Evolutionary conservation across 2,888 invertebrate species (phyloP), one percentile per base, ranked within the genome.

Genomic region (Electrophaes corylata): DNA sequence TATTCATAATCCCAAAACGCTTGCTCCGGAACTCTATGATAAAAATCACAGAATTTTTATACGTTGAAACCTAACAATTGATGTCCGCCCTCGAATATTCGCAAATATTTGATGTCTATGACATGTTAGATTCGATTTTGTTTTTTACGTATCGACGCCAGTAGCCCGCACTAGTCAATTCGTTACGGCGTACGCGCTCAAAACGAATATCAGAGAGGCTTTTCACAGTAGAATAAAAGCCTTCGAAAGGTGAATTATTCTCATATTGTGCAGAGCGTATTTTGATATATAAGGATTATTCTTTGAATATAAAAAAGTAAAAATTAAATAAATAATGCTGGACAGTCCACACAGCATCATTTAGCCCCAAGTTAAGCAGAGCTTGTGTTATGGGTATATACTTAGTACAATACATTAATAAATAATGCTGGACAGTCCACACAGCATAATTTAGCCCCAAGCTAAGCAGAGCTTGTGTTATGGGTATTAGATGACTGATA

Each of bases 131-230:
- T 44, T 55, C 47, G 26, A 47, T 51, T 60, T 51, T 52, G 44
- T 57, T 55, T 51, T 57, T 62, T 49, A 48, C 44, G 50, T 48
- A 53, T 53, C 53, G 39, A 23, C 49, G 43, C 49, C 55, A 55
- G 59, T 78, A 75, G 71, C 79, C 76, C 72, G 70, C 70, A 65
- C 72, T 72, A 75, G 78, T 82, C 81, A 79, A 80, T 84, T 86
- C 76, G 81, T 83, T 85, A 73, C 77, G 70, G 67, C 67, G 69
- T 72, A 73, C 76, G 78, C 76, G 67, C 71, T 67, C 71, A 69
- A 70, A 75, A 70, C 73, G 76, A 74, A 72, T 81, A 79, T 74
- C 65, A 64, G 75, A 73, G 65, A 37, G 65, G 66, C 46, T 69
- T 71, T 67, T 60, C 49, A 55, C 46, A 46, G 43, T 37, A 47